phyloP scores from a whole-genome alignment of 2,888 invertebrate species.

The Deilephila porcellus region DNA sequence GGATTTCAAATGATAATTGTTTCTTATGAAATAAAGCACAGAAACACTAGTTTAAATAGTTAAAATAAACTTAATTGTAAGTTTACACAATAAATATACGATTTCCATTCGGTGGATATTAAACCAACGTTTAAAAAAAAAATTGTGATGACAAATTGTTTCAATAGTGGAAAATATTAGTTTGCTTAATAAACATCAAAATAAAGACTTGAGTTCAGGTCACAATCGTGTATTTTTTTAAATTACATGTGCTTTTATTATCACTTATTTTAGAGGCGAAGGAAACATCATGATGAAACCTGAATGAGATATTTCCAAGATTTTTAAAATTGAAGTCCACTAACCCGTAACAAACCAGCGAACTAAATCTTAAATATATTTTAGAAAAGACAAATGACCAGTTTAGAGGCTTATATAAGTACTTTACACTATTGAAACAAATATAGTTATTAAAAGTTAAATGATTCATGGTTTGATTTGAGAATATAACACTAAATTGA shows the following conservation, averaged over 20 bases:
- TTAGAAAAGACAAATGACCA: too few relatives aligned
- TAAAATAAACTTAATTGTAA: conserved; percentile 31
- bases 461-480: not conserved
- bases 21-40: conserved; percentile 26
- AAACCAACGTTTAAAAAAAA: conserved; percentile 35
- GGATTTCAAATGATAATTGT: not conserved
- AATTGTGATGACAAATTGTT: conserved; percentile 31
- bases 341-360: too few relatives aligned
- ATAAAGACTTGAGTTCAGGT: not conserved
- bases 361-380: too few relatives aligned
- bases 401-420: not conserved
- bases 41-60: conserved; percentile 34
- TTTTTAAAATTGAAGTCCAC: too few relatives aligned
- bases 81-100: conserved; percentile 36
- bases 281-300: too few relatives aligned
- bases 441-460: not conserved
- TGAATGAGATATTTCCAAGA: too few relatives aligned
- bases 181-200: not conserved
- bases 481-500: not conserved
- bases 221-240: too few relatives aligned
- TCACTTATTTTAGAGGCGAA: too few relatives aligned
- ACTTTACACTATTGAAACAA: not conserved
- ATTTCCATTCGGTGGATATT: conserved; percentile 46
- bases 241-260: not conserved
- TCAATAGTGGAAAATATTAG: not conserved